These are phyloP conservation scores for Notiomystis cincta DNA, from an alignment of 2,113 vertebrate genomes.

Conservation along the genomic window DNA sequence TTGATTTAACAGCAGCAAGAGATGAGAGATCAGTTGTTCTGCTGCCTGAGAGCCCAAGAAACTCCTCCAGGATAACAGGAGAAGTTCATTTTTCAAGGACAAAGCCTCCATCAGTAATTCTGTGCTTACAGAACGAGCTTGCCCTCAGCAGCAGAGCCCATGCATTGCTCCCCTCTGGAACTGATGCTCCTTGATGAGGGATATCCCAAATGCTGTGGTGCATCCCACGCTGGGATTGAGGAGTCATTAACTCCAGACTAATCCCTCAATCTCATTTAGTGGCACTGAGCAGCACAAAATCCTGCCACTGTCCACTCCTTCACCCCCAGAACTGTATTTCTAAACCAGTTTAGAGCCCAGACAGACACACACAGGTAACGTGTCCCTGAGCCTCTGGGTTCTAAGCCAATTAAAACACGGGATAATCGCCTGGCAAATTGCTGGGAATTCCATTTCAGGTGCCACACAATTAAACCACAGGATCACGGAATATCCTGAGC, in stretches of 20 bases:
- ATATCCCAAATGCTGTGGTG: background rate
- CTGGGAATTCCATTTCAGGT: background rate
- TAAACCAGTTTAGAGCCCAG: background rate
- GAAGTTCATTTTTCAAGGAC: background rate
- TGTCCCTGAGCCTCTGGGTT: background rate
- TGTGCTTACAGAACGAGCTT: fast-evolving
- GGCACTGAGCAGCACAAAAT: background rate
- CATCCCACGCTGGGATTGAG: background rate
- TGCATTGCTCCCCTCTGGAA: background rate
- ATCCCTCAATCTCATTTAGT: conserved; percentile 16
- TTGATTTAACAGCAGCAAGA: background rate
- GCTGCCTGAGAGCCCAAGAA: background rate
- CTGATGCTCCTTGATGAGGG: background rate
- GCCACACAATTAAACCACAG: fast-evolving
- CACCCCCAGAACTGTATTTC: background rate
- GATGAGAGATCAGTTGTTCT: background rate
- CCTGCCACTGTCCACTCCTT: background rate
- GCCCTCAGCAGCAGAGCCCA: fast-evolving
- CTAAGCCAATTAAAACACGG: fast-evolving
- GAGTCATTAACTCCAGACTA: background rate
- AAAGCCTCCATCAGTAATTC: background rate
- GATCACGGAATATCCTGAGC: background rate
- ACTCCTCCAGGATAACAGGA: background rate
- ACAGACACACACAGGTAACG: background rate
- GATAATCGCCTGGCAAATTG: background rate